Evolutionary conservation across 1,140 invertebrate genomes (phyloP), one percentile per base, ranked within the genome.

Genomic region (Tenebrio molitor): DNA sequence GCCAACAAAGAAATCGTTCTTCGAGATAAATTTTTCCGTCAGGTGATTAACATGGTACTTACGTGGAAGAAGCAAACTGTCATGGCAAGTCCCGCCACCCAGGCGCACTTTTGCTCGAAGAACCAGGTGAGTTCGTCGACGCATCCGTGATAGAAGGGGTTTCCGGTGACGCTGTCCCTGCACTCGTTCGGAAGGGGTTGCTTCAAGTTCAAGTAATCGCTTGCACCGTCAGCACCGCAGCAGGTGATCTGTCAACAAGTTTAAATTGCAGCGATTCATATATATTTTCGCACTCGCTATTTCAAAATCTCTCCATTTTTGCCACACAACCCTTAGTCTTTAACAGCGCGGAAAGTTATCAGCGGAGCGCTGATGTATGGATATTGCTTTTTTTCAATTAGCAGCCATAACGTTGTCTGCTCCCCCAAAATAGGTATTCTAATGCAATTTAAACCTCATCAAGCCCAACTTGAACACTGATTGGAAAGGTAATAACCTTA

Each of bases 91-190:
- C 91, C 93, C 23, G 92, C 90, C n/a, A 95, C 85, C 93, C 94
- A 95, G 5, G 88, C 88, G n/a, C 92, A 89, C 80, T 92, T 91
- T 42, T 90, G 88, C 79, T 95, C 93, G 67, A 96, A 85, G 82
- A 91, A 94, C 90, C 92, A 93, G 6, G 93, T 94, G 64, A 96
- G 81, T 81, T 94, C 92, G 66, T 95, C 92, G 0, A 94, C 91
- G 78, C 95, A 96, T 8, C 94, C 93, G 76, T 95, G 90, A 81
- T 91, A 93, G 83, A 91, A 96, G 6, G 93, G 92, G 82, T 95
- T 95, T 41, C 95, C 95, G 2, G 92, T 95, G 1, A 95, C 92
- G 0, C 92, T 91, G 81, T 96, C 93, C 4, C 95, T 87, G 76
- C 95, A 96, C 64, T 92, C 91, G 7, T 88, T 87, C 0, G 94